These are phyloP conservation scores for Caretta caretta DNA, from an alignment of 2,113 vertebrate genomes.

Conservation along the genomic window DNA sequence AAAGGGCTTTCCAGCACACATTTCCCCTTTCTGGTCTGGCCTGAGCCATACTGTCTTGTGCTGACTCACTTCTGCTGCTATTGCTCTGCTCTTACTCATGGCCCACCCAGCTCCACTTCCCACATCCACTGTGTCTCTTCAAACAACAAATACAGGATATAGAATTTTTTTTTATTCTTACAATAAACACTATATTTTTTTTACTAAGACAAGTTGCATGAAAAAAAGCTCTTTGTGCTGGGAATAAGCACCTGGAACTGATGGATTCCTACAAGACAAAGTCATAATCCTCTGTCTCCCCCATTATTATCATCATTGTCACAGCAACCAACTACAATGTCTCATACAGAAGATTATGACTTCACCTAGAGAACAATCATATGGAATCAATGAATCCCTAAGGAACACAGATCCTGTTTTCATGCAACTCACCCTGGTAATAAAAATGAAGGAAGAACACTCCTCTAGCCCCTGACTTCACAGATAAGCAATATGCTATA, in stretches of 20 bases:
- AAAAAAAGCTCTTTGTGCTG: background rate
- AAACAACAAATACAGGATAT: background rate
- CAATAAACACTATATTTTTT: background rate
- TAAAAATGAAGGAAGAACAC: constrained; percentile 55
- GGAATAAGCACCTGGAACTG: background rate
- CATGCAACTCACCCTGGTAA: constrained; percentile 55
- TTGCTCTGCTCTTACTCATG: background rate
- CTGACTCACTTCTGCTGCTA: background rate
- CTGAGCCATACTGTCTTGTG: background rate
- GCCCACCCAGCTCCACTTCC: background rate
- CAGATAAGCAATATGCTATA: background rate
- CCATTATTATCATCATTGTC: background rate
- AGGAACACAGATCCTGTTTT: background rate
- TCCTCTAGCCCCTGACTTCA: background rate
- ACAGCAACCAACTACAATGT: background rate
- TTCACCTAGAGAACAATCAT: constrained; percentile 45
- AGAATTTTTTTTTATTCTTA: background rate
- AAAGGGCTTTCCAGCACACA: background rate
- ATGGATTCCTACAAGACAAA: no score
- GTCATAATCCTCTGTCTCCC: constrained; percentile 30
- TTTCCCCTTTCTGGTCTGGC: background rate
- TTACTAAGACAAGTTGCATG: background rate
- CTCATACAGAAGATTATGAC: constrained; percentile 25
- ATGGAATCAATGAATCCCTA: constrained; percentile 36
- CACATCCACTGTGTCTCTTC: background rate